A percentile compares a stretch with the other conserved stretches of the same genome.
phyloP scores from a whole-genome alignment of 2,113 vertebrate genomes.

The Rhipidura dahli region DNA sequence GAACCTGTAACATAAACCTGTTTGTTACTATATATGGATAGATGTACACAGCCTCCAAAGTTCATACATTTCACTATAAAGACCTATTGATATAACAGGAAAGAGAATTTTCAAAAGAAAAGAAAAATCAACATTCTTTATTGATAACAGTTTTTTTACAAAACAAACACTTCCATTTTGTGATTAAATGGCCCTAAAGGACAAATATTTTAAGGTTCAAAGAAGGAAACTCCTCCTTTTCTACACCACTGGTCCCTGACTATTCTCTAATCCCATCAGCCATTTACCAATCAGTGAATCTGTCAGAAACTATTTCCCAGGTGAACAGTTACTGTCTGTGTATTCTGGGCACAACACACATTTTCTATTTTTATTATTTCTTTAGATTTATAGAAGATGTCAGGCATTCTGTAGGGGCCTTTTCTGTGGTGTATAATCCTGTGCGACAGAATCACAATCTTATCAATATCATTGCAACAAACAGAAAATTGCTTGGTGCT shows the following conservation, averaged over 20 bases:
- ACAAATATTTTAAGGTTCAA: not conserved
- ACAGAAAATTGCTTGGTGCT: not conserved
- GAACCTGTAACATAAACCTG: not conserved
- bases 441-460: not conserved
- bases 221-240: not conserved
- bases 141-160: not conserved
- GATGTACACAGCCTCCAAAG: not conserved
- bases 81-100: not conserved
- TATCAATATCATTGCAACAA: not conserved
- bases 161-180: not conserved
- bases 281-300: not conserved
- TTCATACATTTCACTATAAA: not conserved
- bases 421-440: not conserved
- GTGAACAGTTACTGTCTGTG: not conserved
- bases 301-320: constrained; percentile 17
- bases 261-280: not conserved
- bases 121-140: not conserved
- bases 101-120: not conserved
- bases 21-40: rapidly evolving
- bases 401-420: not conserved
- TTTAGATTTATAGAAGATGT: not conserved
- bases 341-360: not conserved
- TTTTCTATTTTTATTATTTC: constrained; percentile 8
- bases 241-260: not conserved
- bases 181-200: not conserved